These are phyloP conservation scores for Columba livia DNA, from an alignment of 2,113 vertebrate species.

Conservation along the genomic window DNA sequence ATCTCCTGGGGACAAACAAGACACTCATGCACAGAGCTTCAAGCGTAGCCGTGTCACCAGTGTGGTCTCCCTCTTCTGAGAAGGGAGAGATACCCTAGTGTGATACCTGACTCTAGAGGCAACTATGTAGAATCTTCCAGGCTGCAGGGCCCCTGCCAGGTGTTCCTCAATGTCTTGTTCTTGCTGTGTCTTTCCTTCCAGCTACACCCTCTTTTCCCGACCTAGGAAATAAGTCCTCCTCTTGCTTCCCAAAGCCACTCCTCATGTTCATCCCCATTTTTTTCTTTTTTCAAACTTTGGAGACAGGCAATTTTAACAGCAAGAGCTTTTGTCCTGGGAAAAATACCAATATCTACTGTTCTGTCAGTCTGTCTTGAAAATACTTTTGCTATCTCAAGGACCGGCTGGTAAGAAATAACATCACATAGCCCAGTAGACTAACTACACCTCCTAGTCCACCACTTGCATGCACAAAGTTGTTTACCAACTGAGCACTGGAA, in stretches of 20 bases:
- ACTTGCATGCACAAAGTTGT: not conserved
- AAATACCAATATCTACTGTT: not conserved
- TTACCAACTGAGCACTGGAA: not conserved
- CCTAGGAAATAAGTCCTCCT: not conserved
- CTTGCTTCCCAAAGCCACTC: not conserved
- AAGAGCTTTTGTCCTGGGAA: not conserved
- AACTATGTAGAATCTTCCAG: not conserved
- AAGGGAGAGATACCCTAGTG: not conserved
- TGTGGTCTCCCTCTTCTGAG: not conserved
- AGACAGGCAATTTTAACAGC: not conserved
- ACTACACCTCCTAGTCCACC: not conserved
- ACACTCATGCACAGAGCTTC: not conserved
- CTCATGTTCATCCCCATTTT: not conserved
- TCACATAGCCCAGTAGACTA: not conserved
- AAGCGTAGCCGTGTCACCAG: fast-evolving
- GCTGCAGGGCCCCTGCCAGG: not conserved
- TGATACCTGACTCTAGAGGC: not conserved
- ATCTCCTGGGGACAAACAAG: not conserved
- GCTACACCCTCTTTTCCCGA: not conserved
- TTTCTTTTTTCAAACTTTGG: not conserved
- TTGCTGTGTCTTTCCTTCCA: not conserved
- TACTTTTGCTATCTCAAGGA: not conserved
- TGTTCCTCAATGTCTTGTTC: not conserved
- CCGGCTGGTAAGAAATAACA: not conserved
- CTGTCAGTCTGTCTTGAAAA: not conserved